Evolutionary conservation across 2,888 invertebrate genomes (phyloP).

Genomic region (Catocala sponsa): DNA sequence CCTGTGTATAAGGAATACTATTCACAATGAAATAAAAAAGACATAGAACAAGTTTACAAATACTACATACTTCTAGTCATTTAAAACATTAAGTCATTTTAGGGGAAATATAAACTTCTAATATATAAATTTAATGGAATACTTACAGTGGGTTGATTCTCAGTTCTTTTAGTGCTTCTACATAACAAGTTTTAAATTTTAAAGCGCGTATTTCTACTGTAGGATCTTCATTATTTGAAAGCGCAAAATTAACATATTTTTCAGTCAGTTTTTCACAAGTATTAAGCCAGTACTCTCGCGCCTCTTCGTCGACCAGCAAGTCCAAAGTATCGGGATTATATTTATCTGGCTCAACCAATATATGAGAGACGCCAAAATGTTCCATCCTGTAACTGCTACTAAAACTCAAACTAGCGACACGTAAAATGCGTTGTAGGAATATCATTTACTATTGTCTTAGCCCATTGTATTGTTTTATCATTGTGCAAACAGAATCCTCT

Average conservation of each 20-base stretch:
- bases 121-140: constrained; percentile 10
- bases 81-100: no score
- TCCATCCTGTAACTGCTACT: constrained; percentile 70
- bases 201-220: constrained; percentile 94
- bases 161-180: constrained; percentile 92
- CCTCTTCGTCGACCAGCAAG: constrained; percentile 94
- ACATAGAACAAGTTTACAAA: neutral
- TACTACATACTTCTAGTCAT: neutral
- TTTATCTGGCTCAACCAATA: constrained; percentile 92
- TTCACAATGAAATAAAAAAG: neutral
- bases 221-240: constrained; percentile 91
- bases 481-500: constrained; percentile 73
- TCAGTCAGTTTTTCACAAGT: constrained; percentile 96
- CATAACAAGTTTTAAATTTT: constrained; percentile 94
- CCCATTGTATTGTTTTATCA: constrained; percentile 77
- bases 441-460: constrained; percentile 65
- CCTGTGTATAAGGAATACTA: neutral
- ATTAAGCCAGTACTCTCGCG: constrained; percentile 96
- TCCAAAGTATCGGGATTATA: constrained; percentile 98
- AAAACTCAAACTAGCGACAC: constrained; percentile 44
- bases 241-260: constrained; percentile 95
- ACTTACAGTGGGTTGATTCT: constrained; percentile 94
- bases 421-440: constrained; percentile 42
- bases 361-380: constrained; percentile 80
- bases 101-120: no score